These are phyloP conservation scores for Drosophila chauvacae DNA, from an alignment of 1,140 invertebrate species.

Conservation along the genomic window DNA sequence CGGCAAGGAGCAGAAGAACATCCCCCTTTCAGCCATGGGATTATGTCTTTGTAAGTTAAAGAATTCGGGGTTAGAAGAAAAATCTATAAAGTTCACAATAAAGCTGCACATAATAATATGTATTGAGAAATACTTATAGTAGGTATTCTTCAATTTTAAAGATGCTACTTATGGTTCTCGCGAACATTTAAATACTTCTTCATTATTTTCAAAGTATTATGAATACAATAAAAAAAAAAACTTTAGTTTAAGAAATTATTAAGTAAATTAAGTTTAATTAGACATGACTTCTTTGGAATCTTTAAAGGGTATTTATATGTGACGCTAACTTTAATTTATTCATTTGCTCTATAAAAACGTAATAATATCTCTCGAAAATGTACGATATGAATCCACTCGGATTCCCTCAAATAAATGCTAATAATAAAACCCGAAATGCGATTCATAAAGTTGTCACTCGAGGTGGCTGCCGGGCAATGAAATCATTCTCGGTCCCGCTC, in stretches of 20 bases:
- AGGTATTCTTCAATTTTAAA: no score
- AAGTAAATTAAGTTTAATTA: neutral
- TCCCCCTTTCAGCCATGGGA: neutral
- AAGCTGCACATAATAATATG: neutral
- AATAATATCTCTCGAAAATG: neutral
- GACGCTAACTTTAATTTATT: neutral
- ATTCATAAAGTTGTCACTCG: slow-evolving; percentile 42
- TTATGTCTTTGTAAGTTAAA: slow-evolving; percentile 13
- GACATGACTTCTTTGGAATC: neutral
- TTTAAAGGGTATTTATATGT: neutral
- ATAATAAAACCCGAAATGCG: slow-evolving; percentile 32
- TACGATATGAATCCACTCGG: neutral
- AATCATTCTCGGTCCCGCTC: slow-evolving; percentile 4
- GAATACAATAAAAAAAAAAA: neutral
- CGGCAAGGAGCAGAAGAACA: slow-evolving; percentile 34
- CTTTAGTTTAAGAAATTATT: neutral
- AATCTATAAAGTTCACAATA: no score
- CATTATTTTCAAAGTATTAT: neutral
- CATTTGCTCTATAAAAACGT: neutral
- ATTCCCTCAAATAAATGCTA: slow-evolving; percentile 4
- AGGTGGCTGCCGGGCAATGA: slow-evolving; percentile 12
- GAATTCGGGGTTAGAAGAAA: neutral
- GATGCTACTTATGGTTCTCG: no score
- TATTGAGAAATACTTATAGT: no score
- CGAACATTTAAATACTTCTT: neutral